Conservation (phyloP, 2,888 invertebrate species). For the Phragmatobia fuliginosa region DNA sequence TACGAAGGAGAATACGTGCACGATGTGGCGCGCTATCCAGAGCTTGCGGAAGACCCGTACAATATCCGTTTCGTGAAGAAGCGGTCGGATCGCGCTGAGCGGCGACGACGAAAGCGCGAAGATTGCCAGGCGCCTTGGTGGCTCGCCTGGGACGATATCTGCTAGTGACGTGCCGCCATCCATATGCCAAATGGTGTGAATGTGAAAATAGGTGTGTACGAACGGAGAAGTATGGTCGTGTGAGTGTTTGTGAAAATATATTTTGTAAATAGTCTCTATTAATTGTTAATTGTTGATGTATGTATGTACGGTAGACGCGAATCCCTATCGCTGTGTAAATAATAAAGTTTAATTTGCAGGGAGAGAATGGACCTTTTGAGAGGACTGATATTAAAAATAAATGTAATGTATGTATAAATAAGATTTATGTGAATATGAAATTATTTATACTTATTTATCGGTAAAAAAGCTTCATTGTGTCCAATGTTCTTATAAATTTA, state of each 20-base stretch:
- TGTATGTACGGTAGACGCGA: slow-evolving; percentile 86
- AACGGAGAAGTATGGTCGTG: slow-evolving; percentile 75
- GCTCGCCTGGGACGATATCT: slow-evolving; percentile 79
- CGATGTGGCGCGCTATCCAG: slow-evolving; percentile 95
- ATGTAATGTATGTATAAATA: slow-evolving; percentile 87
- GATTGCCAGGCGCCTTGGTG: slow-evolving; percentile 81
- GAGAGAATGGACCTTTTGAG: slow-evolving; percentile 87
- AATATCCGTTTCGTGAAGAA: slow-evolving; percentile 96
- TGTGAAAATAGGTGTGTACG: slow-evolving; percentile 71
- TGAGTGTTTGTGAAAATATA: slow-evolving; percentile 77
- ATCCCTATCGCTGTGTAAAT: slow-evolving; percentile 87
- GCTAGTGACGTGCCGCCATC: slow-evolving; percentile 84
- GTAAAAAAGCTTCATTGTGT: slow-evolving; percentile 87
- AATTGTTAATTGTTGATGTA: slow-evolving; percentile 87
- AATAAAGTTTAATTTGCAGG: slow-evolving; percentile 86
- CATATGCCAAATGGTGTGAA: slow-evolving; percentile 85
- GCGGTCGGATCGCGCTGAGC: slow-evolving; percentile 90
- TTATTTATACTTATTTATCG: slow-evolving; percentile 87
- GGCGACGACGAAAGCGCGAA: slow-evolving; percentile 90
- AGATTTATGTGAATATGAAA: slow-evolving; percentile 87
- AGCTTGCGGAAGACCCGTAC: slow-evolving; percentile 98
- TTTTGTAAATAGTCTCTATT: slow-evolving; percentile 87
- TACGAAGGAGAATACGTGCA: slow-evolving; percentile 97
- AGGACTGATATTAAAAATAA: slow-evolving; percentile 87
- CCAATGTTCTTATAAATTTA: slow-evolving; percentile 87